Base-by-base conservation (phyloP, 2,113 vertebrate species). In the Siphamia tubifer region DNA sequence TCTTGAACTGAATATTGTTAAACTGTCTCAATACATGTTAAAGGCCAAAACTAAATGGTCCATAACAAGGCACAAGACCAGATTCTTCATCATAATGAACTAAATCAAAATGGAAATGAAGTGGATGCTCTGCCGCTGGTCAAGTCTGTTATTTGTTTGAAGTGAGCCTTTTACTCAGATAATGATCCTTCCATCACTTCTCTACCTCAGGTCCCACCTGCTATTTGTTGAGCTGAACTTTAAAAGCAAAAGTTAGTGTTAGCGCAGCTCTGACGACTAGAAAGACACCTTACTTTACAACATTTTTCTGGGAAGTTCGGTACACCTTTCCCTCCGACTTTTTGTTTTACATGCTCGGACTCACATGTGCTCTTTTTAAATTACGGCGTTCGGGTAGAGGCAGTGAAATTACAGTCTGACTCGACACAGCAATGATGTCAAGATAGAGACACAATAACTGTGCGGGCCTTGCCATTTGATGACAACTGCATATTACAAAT, bases 181-280 rank as follows among this genome's bases (percentile, higher is more conserved):
- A n/a, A 83, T 63, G 83, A 80, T 70, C 31, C 55, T 56, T 64
- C 66, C 61, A 66, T 83, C 72, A 56, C 47, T 77, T 76, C 70
- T 54, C 61, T 54, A 76, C 68, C 66, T 67, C 63, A 70, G 69
- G 67, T 74, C 60, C 72, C 62, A 53, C 68, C 73, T 39, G 36
- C 71, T 61, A 85, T 87, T 83, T 82, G 74, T 48, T 74, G 81
- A 23, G 1, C 39, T 88, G 83, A 89, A 84, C 87, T 88, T 89
- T 89, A 54, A 79, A 81, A 63, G 82, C 87, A 86, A 86, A 90
- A 88, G 79, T 82, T 17, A 71, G 71, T 64, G 74, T 72, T 52
- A 61, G 61, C 66, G 45, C 57, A 17, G 77, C 61, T 52, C 54
- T 19, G 21, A 55, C 80, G 72, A 71, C 69, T 67, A 69, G 68